Conservation (phyloP, 2,888 invertebrate genomes). For the Thymelicus lineola region DNA sequence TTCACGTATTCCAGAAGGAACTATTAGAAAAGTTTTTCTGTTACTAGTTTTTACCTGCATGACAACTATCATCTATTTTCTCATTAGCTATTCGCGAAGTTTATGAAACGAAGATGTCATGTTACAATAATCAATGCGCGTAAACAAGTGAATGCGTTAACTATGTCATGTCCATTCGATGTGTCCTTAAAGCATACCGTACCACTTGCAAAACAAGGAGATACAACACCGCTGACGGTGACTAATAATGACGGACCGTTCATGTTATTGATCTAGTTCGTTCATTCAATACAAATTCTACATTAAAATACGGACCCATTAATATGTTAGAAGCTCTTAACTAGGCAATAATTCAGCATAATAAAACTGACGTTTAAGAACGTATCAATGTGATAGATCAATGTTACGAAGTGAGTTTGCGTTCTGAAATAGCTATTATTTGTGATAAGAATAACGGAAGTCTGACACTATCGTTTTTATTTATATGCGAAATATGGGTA, state of each 20-base stretch:
- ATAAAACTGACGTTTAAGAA: conserved; percentile 5
- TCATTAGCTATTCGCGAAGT: background rate
- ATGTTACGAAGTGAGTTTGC: background rate
- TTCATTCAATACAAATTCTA: conserved; percentile 9
- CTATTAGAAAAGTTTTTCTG: no score
- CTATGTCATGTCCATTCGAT: conserved; percentile 35
- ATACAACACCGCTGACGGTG: conserved; percentile 21
- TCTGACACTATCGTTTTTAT: no score
- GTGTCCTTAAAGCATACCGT: conserved; percentile 36
- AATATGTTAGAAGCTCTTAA: background rate
- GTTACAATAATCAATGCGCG: conserved; percentile 15
- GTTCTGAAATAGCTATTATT: no score
- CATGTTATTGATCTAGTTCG: background rate
- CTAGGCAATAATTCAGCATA: background rate
- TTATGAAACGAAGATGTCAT: background rate
- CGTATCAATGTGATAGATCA: background rate
- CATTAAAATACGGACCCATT: background rate
- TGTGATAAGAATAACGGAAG: no score
- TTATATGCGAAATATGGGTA: no score
- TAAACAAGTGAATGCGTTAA: conserved; percentile 27
- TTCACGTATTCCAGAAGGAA: no score
- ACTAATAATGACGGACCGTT: conserved; percentile 11
- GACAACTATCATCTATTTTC: background rate
- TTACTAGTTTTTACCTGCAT: conserved; percentile 4
- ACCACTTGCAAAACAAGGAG: conserved; percentile 38